These are phyloP conservation scores for Sialis fuliginosa DNA, from an alignment of 2,888 invertebrate species.

Conservation along the genomic window DNA sequence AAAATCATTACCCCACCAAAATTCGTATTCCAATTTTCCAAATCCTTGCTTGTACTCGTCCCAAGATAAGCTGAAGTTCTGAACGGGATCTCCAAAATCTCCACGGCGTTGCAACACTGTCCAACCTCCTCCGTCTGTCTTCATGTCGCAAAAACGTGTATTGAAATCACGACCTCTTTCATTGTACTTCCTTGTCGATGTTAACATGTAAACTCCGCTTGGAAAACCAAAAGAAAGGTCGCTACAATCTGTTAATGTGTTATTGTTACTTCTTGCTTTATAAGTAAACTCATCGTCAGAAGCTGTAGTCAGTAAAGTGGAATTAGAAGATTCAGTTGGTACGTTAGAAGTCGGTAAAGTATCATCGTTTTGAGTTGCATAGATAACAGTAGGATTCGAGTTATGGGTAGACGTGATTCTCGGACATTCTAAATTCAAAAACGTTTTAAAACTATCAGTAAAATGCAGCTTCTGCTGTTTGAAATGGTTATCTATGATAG, in stretches of 20 bases:
- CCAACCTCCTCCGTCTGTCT: conserved; percentile 31
- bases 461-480: conserved; percentile 11
- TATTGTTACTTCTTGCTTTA: background rate
- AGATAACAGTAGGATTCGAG: background rate
- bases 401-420: background rate
- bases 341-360: background rate
- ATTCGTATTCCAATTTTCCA: conserved; percentile 31
- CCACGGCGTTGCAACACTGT: conserved; percentile 33
- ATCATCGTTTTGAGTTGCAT: background rate
- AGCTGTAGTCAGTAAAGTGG: background rate
- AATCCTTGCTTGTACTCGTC: conserved; percentile 36
- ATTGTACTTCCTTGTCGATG: conserved; percentile 10
- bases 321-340: background rate
- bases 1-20: conserved; percentile 41
- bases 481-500: conserved; percentile 9
- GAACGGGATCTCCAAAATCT: conserved; percentile 18
- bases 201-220: conserved; percentile 26
- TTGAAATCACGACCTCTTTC: conserved; percentile 22
- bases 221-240: conserved; percentile 20
- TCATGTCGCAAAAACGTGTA: conserved; percentile 29
- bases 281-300: background rate
- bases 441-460: conserved; percentile 8
- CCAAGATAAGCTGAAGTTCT: conserved; percentile 37
- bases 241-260: background rate
- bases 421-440: conserved; percentile 6